phyloP scores from a whole-genome alignment of 92 coral and sea anemone species.

The Phenganax subtilis region DNA sequence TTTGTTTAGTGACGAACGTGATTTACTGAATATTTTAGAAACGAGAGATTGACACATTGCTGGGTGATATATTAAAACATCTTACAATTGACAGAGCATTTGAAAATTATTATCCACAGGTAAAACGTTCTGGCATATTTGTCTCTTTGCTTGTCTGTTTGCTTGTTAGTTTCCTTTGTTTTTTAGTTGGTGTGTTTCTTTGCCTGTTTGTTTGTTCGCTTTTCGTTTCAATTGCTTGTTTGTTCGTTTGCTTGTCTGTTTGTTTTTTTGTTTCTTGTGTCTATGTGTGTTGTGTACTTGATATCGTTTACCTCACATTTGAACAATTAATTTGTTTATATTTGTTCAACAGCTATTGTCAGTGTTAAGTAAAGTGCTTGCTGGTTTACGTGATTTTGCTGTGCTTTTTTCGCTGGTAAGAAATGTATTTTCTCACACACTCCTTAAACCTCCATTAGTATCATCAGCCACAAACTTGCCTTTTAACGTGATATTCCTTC shows the following conservation, averaged over 20 bases:
- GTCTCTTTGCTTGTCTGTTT: neutral
- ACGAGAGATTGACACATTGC: conserved; percentile 87
- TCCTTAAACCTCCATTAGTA: too few species aligned
- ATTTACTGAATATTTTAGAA: conserved; percentile 50
- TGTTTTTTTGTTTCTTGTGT: too few species aligned
- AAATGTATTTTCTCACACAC: neutral
- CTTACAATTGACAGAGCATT: conserved; percentile 87
- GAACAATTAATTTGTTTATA: neutral
- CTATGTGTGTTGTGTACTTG: too few species aligned
- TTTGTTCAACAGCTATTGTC: conserved; percentile 58
- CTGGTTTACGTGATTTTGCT: conserved; percentile 77
- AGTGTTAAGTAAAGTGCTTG: conserved; percentile 68
- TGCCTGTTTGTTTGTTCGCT: too few species aligned
- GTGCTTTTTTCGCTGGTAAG: conserved; percentile 83
- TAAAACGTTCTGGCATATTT: conserved; percentile 9
- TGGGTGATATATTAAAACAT: conserved; percentile 90
- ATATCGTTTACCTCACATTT: too few species aligned
- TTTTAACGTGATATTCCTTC: too few species aligned
- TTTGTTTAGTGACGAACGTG: too few species aligned
- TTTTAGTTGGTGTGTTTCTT: too few species aligned
- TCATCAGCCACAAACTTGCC: too few species aligned
- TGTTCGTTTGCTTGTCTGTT: too few species aligned
- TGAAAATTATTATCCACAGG: conserved; percentile 86
- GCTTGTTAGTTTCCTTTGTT: too few species aligned
- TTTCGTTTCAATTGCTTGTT: too few species aligned